These are phyloP conservation scores for Dryomyza anilis DNA, from an alignment of 2,888 invertebrate genomes.

Conservation along the genomic window DNA sequence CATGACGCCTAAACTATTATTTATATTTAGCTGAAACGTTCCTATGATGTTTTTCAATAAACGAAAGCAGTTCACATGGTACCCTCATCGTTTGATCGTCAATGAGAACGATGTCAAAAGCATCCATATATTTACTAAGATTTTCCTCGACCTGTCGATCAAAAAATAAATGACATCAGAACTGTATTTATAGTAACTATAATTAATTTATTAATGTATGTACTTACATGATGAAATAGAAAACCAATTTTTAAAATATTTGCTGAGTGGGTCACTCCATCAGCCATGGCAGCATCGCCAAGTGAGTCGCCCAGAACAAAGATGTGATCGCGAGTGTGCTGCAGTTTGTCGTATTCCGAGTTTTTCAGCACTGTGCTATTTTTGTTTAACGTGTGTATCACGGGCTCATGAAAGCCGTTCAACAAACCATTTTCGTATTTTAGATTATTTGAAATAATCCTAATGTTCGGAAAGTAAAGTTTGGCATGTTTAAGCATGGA, in stretches of 20 bases:
- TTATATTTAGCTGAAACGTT: too few species aligned
- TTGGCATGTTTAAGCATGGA: conserved; percentile 75
- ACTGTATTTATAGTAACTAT: too few species aligned
- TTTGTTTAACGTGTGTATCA: conserved; percentile 94
- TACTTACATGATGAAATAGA: conserved; percentile 76
- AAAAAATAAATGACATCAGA: too few species aligned
- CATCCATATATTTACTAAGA: conserved; percentile 74
- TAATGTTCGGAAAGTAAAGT: conserved; percentile 73
- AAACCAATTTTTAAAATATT: conserved; percentile 90
- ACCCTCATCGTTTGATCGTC: conserved; percentile 86
- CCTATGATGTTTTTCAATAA: conserved; percentile 45
- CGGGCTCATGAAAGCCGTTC: conserved; percentile 72
- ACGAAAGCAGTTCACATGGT: conserved; percentile 63
- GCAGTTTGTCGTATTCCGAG: conserved; percentile 77
- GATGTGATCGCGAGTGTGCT: conserved; percentile 75
- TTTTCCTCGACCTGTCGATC: conserved; percentile 69
- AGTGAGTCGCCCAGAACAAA: conserved; percentile 91
- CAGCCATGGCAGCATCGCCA: conserved; percentile 92
- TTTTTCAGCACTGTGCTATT: conserved; percentile 83
- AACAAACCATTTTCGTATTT: conserved; percentile 72
- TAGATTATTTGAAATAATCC: conserved; percentile 87
- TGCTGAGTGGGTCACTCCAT: conserved; percentile 77
- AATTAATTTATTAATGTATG: too few species aligned
- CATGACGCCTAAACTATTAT: too few species aligned
- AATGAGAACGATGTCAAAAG: conserved; percentile 88